These are phyloP conservation scores for Eupithecia subumbrata DNA, from an alignment of 2,888 invertebrate species.

Conservation along the genomic window DNA sequence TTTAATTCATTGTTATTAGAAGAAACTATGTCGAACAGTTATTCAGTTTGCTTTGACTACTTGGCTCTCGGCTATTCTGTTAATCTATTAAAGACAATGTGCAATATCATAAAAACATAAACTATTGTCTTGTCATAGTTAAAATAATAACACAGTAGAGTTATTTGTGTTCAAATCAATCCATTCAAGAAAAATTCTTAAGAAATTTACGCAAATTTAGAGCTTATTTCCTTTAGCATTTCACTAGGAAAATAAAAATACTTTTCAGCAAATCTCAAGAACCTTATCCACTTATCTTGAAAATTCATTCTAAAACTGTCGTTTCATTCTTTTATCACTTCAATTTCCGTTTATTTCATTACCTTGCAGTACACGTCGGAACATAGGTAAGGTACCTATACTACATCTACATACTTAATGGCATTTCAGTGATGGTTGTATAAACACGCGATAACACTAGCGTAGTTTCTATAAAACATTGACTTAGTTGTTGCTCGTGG, in stretches of 20 bases:
- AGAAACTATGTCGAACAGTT: no score
- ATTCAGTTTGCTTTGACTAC: no score
- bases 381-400: no score
- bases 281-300: neutral
- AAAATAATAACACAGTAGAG: no score
- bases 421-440: conserved; percentile 31
- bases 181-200: no score
- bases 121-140: no score
- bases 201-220: no score
- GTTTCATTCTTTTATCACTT: neutral
- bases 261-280: neutral
- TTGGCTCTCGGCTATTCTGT: no score
- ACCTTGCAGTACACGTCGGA: conserved; percentile 7
- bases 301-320: neutral
- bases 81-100: no score
- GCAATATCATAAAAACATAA: no score
- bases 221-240: neutral
- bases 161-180: no score
- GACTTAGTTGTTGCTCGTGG: neutral
- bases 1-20: no score
- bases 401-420: neutral
- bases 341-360: neutral
- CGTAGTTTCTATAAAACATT: neutral
- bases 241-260: neutral
- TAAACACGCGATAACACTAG: conserved; percentile 21